phyloP scores from a whole-genome alignment of 2,113 vertebrate species.

The Trematomus loennbergii region DNA sequence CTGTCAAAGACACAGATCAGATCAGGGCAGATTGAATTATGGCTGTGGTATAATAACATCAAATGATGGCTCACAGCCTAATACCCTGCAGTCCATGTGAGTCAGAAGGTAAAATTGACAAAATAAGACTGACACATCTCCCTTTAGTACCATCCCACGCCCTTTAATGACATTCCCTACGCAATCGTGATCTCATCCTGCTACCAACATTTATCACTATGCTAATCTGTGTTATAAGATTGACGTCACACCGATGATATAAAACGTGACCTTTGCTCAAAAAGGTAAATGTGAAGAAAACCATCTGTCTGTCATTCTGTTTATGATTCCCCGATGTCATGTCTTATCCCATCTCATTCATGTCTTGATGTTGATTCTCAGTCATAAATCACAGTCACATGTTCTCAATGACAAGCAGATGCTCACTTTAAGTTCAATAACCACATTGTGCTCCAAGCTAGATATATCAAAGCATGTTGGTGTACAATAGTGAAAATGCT shows the following conservation, averaged over 20 bases:
- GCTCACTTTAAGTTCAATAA: slow-evolving; percentile 58
- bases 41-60: slow-evolving; percentile 59
- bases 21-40: slow-evolving; percentile 59
- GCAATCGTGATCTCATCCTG: slow-evolving; percentile 32
- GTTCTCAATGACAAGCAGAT: slow-evolving; percentile 73
- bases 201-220: slow-evolving; percentile 37
- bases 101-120: slow-evolving; percentile 64
- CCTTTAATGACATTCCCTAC: slow-evolving; percentile 12
- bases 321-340: slow-evolving; percentile 49
- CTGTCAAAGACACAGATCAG: slow-evolving; percentile 51
- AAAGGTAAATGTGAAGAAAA: slow-evolving; percentile 24
- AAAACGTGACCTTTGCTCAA: slow-evolving; percentile 7
- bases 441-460: slow-evolving; percentile 27
- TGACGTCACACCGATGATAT: slow-evolving; percentile 26
- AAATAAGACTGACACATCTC: slow-evolving; percentile 51
- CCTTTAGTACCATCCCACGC: slow-evolving; percentile 31
- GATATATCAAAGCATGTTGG: slow-evolving; percentile 44
- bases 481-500: slow-evolving; percentile 51
- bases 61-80: slow-evolving; percentile 52
- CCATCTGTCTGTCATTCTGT: slow-evolving; percentile 11
- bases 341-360: slow-evolving; percentile 34
- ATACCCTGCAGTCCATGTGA: slow-evolving; percentile 55
- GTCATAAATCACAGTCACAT: slow-evolving; percentile 70
- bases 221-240: slow-evolving; percentile 28
- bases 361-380: slow-evolving; percentile 43